A percentile compares a stretch with the other conserved stretches of the same genome.
These are phyloP conservation scores for Drosophila oshimai DNA, from an alignment of 1,140 invertebrate genomes.

Conservation along the genomic window DNA sequence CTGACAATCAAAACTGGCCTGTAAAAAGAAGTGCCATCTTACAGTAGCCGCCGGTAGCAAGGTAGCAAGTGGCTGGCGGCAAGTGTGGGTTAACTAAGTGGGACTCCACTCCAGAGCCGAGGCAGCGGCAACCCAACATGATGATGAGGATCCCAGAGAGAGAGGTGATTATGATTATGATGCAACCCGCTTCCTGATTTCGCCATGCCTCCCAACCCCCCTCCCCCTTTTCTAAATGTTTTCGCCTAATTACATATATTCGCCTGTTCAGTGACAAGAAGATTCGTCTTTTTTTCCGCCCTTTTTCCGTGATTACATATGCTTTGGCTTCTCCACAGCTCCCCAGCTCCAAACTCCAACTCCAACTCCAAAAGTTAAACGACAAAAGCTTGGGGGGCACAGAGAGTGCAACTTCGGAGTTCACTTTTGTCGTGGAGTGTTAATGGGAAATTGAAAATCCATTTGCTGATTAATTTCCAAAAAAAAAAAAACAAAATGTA, in stretches of 20 bases:
- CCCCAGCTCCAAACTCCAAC: not conserved
- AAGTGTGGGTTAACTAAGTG: slow-evolving; percentile 2
- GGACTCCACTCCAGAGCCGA: not conserved
- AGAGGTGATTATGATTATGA: slow-evolving; percentile 19
- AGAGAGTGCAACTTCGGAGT: slow-evolving; percentile 1
- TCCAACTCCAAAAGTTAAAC: slow-evolving; percentile 8
- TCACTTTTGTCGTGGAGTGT: slow-evolving; percentile 45
- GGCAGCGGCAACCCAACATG: not conserved
- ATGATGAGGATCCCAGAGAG: not conserved
- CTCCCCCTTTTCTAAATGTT: slow-evolving; percentile 18
- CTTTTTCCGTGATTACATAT: slow-evolving; percentile 28
- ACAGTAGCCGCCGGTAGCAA: slow-evolving; percentile 26
- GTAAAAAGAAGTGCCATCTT: not conserved
- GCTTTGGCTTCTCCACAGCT: not conserved
- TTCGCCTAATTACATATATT: slow-evolving; percentile 71
- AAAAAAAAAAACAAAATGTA: slow-evolving; percentile 13
- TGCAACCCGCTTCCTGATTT: slow-evolving; percentile 69
- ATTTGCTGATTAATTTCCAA: slow-evolving; percentile 78
- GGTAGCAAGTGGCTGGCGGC: slow-evolving; percentile 14
- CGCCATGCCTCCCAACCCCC: slow-evolving; percentile 6
- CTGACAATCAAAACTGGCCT: not conserved
- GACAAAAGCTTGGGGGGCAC: slow-evolving; percentile 23
- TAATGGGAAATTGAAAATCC: slow-evolving; percentile 80
- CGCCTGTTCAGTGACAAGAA: slow-evolving; percentile 54
- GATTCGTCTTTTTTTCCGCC: slow-evolving; percentile 37